Evolutionary conservation across 2,113 vertebrate species (phyloP).

Genomic region (Gymnobelideus leadbeateri): DNA sequence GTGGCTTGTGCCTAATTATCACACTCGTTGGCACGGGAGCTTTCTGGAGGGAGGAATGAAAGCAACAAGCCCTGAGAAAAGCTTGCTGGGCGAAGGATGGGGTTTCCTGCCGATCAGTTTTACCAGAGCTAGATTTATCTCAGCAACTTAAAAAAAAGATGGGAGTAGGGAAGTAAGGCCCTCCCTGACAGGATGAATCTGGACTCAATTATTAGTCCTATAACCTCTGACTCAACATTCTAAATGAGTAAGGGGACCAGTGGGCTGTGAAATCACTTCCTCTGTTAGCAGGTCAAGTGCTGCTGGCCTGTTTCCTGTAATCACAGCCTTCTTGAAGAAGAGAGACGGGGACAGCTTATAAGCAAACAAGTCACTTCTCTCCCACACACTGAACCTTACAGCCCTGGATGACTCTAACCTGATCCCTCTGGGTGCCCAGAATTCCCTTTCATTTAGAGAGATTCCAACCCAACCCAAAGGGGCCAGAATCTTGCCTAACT

Average conservation of each 20-base stretch:
- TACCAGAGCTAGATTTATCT: conserved; percentile 37
- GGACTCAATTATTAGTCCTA: conserved; percentile 65
- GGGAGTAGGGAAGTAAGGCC: conserved; percentile 1
- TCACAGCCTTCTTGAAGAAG: conserved; percentile 32
- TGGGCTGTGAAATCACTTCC: conserved; percentile 74
- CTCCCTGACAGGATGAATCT: conserved; percentile 55
- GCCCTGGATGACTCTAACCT: conserved; percentile 36
- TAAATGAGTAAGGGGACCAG: conserved; percentile 60
- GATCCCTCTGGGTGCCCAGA: not conserved
- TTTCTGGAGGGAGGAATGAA: conserved; percentile 44
- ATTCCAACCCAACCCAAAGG: conserved; percentile 33
- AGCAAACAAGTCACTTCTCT: conserved; percentile 36
- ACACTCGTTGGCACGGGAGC: conserved; percentile 34
- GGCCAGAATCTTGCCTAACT: conserved; percentile 31
- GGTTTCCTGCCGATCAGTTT: not conserved
- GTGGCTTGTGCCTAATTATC: conserved; percentile 45
- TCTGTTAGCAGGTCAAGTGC: conserved; percentile 63
- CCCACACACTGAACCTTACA: conserved; percentile 23
- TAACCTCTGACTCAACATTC: conserved; percentile 70
- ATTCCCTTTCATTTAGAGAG: not conserved
- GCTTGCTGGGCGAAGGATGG: conserved; percentile 16
- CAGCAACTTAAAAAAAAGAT: not conserved
- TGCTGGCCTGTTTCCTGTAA: conserved; percentile 58
- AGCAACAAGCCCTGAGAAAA: conserved; percentile 14
- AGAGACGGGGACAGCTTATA: not conserved